Percentiles rank a stretch among this genome's conserved stretches.
These are phyloP conservation scores for Leucosticte australis DNA, from an alignment of 2,113 vertebrate genomes.

Conservation along the genomic window DNA sequence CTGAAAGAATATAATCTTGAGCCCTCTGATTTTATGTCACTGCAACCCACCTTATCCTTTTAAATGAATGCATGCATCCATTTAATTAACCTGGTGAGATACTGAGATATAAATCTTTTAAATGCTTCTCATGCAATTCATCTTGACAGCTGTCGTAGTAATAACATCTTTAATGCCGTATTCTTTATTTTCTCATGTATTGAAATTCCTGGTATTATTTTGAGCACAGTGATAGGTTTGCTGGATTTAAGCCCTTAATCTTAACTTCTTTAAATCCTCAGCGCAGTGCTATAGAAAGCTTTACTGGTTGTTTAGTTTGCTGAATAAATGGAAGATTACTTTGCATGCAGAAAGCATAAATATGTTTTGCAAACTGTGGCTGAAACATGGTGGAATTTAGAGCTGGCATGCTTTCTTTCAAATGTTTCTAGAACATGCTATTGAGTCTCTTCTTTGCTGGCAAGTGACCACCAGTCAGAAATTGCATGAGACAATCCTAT, in stretches of 20 bases:
- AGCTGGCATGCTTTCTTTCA: background rate
- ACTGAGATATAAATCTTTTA: slow-evolving; percentile 56
- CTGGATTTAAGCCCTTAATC: slow-evolving; percentile 53
- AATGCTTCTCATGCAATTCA: slow-evolving; percentile 52
- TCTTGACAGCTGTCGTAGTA: slow-evolving; percentile 52
- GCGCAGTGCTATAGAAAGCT: background rate
- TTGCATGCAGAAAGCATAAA: slow-evolving; percentile 4
- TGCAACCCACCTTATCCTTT: slow-evolving; percentile 34
- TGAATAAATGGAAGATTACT: slow-evolving; percentile 39
- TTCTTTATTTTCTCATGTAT: slow-evolving; percentile 58
- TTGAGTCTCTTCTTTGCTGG: background rate
- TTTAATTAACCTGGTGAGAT: slow-evolving; percentile 63
- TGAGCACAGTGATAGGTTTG: slow-evolving; percentile 30
- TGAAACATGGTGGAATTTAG: background rate
- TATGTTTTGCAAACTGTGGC: background rate
- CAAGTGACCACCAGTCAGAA: background rate
- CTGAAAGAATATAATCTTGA: slow-evolving; percentile 28
- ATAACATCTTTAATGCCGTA: slow-evolving; percentile 51
- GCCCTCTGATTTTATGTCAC: slow-evolving; percentile 38
- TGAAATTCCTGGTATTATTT: slow-evolving; percentile 65
- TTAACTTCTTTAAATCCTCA: slow-evolving; percentile 56
- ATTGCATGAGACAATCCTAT: background rate
- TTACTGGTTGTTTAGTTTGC: background rate
- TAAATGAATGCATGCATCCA: slow-evolving; percentile 46
- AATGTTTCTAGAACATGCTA: background rate